Evolutionary conservation across 1,140 invertebrate genomes (phyloP), one percentile per base, ranked within the genome.

Genomic region (Triops longicaudatus): DNA sequence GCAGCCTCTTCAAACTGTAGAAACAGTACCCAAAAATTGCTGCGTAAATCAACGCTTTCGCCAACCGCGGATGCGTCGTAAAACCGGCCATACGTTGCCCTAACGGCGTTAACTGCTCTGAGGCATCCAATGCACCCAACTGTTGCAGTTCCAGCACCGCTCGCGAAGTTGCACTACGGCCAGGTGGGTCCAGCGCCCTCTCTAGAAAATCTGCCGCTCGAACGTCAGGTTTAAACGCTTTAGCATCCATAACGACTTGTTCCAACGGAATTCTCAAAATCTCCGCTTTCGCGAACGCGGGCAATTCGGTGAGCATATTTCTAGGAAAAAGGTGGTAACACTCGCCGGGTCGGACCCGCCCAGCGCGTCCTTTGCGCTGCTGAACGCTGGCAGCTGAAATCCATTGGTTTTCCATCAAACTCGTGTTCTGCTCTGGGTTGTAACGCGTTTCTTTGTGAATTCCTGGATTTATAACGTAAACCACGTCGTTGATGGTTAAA

Each of bases 311-410:
- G 71, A 82, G 87, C 26, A 86, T 84, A 26, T 83, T 79, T 79
- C 83, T 82, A 6, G 88, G 87, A 78, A 92, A 89, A 9, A 96
- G 83, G 83, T 94, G 93, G 82, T 90, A 95, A 82, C 91, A 90
- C 83, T 92, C 89, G 6, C 94, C 94, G 2, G 90, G 85, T 80
- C 89, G 85, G 42, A 92, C 90, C 79, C 90, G 86, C 22, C 90
- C 91, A 72, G 90, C 90, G 78, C 90, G 84, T 26, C 90, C 91
- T 81, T 87, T 86, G 63, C 90, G 84, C 83, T 92, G 91, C 50
- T 85, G 84, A 63, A 90, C 82, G 83, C 89, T 91, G 31, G 90
- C 87, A 81, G 87, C 85, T 4, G 88, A 86, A 11, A 89, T 84
- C 87, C 86, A 89, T 1, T 80, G 76, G 80, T 84, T 86, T 31